Evolutionary conservation across 2,797 vertebrate species (phyloP), one percentile per base, ranked within the genome.

Genomic region (Erpetoichthys calabaricus): DNA sequence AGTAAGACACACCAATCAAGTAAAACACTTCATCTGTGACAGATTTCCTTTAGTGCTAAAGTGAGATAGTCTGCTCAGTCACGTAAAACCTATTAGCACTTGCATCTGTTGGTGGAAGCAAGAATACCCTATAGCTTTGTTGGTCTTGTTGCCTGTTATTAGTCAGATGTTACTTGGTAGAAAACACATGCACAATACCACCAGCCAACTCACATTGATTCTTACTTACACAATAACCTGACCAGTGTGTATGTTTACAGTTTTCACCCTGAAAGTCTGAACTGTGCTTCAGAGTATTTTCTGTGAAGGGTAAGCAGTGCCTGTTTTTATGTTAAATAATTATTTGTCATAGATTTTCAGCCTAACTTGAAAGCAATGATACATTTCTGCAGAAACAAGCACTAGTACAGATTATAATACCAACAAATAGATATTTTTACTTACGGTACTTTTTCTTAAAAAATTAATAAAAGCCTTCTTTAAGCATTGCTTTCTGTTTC

Each of bases 81-180:
- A 45, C 70, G 75, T 62, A 68, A 77, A 80, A 77, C 70, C 73
- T 78, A 77, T 83, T 77, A 81, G 73, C 65, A 65, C 62, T 60
- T 60, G 57, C 50, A 55, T 70, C 70, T 64, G 64, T 62, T 54
- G 42, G 63, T 62, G 64, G 58, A 53, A 62, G 67, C 58, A 59
- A 50, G 57, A 67, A 64, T 47, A 61, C 60, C 57, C 56, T 51
- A 3, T 10, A 47, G 60, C 55, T 52, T 8, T 56, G 46, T 56
- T 57, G 56, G 45, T 42, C 43, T 67, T 61, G n/a, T 63, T 62
- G 56, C 55, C 58, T 51, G 54, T 60, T 61, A 62, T 70, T 69
- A 56, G 57, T 59, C 59, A 52, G 60, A 57, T 60, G 57, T 58
- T 65, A 63, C 58, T 6, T 42, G 53, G 53, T 8, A 42, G 53